These are phyloP conservation scores for Marmota monax DNA, from an alignment of 2,113 vertebrate genomes.

Conservation along the genomic window DNA sequence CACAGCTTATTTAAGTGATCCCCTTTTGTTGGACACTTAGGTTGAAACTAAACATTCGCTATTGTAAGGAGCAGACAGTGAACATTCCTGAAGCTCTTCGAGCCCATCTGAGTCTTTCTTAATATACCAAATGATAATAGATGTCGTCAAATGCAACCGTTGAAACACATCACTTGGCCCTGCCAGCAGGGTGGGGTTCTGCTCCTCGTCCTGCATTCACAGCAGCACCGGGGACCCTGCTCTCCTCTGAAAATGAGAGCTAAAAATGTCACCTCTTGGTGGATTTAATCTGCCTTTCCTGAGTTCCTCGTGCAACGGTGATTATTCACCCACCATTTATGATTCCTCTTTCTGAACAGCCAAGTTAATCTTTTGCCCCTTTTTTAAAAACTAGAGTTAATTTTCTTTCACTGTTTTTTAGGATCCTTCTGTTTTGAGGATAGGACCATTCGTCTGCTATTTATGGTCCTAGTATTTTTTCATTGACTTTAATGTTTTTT, in stretches of 20 bases:
- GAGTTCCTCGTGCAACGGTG: background rate
- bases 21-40: background rate
- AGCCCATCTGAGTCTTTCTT: background rate
- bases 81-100: background rate
- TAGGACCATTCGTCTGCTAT: background rate
- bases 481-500: background rate
- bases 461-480: background rate
- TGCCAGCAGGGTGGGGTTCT: background rate
- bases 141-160: background rate
- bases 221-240: background rate
- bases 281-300: background rate
- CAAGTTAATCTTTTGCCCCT: background rate
- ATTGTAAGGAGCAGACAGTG: background rate
- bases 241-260: background rate
- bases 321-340: background rate
- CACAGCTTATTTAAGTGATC: background rate
- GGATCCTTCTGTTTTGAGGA: background rate
- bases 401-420: background rate
- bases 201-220: accelerated
- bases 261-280: background rate
- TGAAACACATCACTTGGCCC: background rate
- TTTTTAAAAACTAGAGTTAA: background rate
- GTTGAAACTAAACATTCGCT: background rate
- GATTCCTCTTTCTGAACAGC: background rate
- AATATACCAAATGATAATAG: background rate